These are phyloP conservation scores for Drosophila malerkotliana DNA, from an alignment of 1,140 invertebrate genomes.

Conservation along the genomic window DNA sequence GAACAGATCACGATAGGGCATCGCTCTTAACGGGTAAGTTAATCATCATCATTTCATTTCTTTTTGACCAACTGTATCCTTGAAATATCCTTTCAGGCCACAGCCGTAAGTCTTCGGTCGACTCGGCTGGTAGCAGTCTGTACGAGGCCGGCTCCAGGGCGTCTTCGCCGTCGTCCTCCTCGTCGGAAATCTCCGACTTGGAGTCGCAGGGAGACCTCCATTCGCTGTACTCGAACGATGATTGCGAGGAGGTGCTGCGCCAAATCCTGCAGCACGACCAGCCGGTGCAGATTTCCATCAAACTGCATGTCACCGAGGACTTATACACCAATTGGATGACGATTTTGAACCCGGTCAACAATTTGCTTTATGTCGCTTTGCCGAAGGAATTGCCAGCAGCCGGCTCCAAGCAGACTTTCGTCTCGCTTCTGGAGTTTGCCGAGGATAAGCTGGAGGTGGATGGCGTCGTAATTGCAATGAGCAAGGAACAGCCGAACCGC, in stretches of 20 bases:
- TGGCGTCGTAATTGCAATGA: conserved; percentile 88
- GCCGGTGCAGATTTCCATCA: conserved; percentile 90
- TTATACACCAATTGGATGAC: conserved; percentile 92
- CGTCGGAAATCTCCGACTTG: conserved; percentile 75
- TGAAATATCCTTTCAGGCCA: conserved; percentile 83
- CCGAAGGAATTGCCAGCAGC: conserved; percentile 92
- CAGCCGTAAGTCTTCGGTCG: conserved; percentile 84
- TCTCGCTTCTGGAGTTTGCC: conserved; percentile 96
- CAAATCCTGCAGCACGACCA: conserved; percentile 87
- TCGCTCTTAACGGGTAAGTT: conserved; percentile 85
- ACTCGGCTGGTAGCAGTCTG: conserved; percentile 81
- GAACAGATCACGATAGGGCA: conserved; percentile 86
- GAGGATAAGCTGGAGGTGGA: conserved; percentile 95
- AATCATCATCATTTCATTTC: not conserved
- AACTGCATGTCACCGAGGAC: conserved; percentile 90
- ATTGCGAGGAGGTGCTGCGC: conserved; percentile 84
- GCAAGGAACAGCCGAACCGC: conserved; percentile 93
- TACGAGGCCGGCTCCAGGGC: conserved; percentile 66
- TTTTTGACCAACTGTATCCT: not conserved
- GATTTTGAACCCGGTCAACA: conserved; percentile 87
- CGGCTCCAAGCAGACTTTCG: conserved; percentile 96
- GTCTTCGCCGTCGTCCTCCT: conserved; percentile 73
- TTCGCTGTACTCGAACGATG: conserved; percentile 77
- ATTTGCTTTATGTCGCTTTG: conserved; percentile 93
- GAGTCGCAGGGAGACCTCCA: conserved; percentile 70